Percentiles rank a stretch among this genome's conserved stretches.
These are phyloP conservation scores for Limonius californicus DNA, from an alignment of 1,140 invertebrate species.

Conservation along the genomic window DNA sequence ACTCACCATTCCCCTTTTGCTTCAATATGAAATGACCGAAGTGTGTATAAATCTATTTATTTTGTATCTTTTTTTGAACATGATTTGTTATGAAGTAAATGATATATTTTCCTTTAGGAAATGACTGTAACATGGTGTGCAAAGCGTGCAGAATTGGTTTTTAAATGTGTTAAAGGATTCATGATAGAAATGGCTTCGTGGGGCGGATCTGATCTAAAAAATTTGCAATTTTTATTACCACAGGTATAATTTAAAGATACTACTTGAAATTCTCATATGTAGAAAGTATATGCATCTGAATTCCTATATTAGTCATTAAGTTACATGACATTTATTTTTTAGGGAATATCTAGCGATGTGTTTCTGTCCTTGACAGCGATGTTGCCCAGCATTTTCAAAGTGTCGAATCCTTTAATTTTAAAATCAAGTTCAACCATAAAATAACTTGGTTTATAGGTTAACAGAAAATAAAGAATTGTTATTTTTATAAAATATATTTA, in stretches of 20 bases:
- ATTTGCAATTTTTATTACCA: constrained; percentile 79
- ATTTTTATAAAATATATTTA: too few species aligned
- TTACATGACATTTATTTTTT: constrained; percentile 49
- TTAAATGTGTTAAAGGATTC: constrained; percentile 99
- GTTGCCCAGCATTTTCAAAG: constrained; percentile 85
- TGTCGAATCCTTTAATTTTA: constrained; percentile 81
- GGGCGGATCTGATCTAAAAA: constrained; percentile 87
- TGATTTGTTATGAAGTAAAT: too few species aligned
- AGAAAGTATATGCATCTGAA: too few species aligned
- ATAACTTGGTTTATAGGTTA: too few species aligned
- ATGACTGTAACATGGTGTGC: constrained; percentile 97
- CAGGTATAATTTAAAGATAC: constrained; percentile 52
- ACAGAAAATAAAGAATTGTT: too few species aligned
- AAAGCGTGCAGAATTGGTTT: constrained; percentile 91
- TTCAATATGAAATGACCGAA: constrained; percentile 92
- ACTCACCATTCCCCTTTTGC: constrained; percentile 86
- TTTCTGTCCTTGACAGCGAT: constrained; percentile 81
- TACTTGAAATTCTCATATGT: background rate
- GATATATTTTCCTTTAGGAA: constrained; percentile 58
- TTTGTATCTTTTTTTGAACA: too few species aligned
- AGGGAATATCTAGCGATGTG: constrained; percentile 80
- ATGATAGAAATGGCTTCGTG: constrained; percentile 97
- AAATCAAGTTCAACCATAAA: constrained; percentile 41
- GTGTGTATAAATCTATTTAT: constrained; percentile 48
- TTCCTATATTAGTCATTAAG: constrained; percentile 16